phyloP scores from a whole-genome alignment of 2,888 invertebrate species.

The Erebia aethiops region DNA sequence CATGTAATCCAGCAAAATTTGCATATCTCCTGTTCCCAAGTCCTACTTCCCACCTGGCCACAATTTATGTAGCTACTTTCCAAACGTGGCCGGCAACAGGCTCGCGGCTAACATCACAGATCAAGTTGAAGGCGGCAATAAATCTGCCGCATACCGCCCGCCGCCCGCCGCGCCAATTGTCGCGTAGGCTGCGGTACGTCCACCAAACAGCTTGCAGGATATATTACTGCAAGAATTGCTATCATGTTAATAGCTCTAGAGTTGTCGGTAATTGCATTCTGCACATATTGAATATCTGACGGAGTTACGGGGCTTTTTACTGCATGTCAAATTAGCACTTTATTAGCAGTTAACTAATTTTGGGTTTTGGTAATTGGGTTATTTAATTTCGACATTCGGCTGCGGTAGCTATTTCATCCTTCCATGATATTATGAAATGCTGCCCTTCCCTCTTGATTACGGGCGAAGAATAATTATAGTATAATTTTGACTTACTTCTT shows the following conservation, averaged over 20 bases:
- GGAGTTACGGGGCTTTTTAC: too few relatives aligned
- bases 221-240: not conserved
- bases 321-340: too few relatives aligned
- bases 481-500: too few relatives aligned
- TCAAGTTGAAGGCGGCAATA: conserved; percentile 61
- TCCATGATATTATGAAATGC: too few relatives aligned
- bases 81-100: conserved; percentile 33
- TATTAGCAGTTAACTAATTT: too few relatives aligned
- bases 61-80: conserved; percentile 30
- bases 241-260: not conserved
- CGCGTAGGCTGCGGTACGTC: conserved; percentile 46
- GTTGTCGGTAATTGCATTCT: not conserved
- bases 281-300: not conserved
- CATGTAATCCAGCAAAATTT: not conserved
- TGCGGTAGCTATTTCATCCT: too few relatives aligned
- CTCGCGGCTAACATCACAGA: conserved; percentile 46
- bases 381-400: too few relatives aligned
- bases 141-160: conserved; percentile 47
- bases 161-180: conserved; percentile 46
- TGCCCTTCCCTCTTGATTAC: too few relatives aligned
- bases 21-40: conserved; percentile 5
- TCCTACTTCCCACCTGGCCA: conserved; percentile 5
- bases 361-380: too few relatives aligned
- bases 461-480: too few relatives aligned
- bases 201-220: conserved; percentile 2